phyloP scores from a whole-genome alignment of 2,888 invertebrate species.

The Nipponacmea schrenckii region DNA sequence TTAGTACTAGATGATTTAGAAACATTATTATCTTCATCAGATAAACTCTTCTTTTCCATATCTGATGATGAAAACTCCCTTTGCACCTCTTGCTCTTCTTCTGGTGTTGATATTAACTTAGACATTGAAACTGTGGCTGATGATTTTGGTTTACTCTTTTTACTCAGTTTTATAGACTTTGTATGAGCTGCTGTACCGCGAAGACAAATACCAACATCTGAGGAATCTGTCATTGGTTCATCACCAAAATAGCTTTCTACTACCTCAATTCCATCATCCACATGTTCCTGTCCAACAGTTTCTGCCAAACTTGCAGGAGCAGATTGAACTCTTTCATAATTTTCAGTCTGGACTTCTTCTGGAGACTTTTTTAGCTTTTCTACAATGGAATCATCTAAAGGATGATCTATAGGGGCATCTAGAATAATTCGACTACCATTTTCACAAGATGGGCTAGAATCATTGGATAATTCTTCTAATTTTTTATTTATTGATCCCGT shows the following conservation, averaged over 20 bases:
- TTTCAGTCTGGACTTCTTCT: slow-evolving; percentile 19
- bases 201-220: slow-evolving; percentile 26
- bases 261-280: slow-evolving; percentile 22
- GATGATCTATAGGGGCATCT: not conserved
- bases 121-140: slow-evolving; percentile 26
- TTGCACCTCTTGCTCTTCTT: not conserved
- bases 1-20: not conserved
- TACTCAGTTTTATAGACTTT: slow-evolving; percentile 11
- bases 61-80: not conserved
- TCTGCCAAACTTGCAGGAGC: not conserved
- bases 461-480: slow-evolving; percentile 49
- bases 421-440: not conserved
- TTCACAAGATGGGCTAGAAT: slow-evolving; percentile 32
- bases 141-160: slow-evolving; percentile 9
- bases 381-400: slow-evolving; percentile 12
- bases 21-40: not conserved
- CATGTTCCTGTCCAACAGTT: not conserved
- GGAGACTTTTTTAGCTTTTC: slow-evolving; percentile 17
- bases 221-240: slow-evolving; percentile 39
- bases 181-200: not conserved
- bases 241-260: slow-evolving; percentile 32
- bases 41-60: not conserved
- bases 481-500: slow-evolving; percentile 47
- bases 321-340: not conserved
- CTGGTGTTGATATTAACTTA: slow-evolving; percentile 13